Evolutionary conservation across 2,797 vertebrate genomes (phyloP).

Genomic region (Megaceryle alcyon): DNA sequence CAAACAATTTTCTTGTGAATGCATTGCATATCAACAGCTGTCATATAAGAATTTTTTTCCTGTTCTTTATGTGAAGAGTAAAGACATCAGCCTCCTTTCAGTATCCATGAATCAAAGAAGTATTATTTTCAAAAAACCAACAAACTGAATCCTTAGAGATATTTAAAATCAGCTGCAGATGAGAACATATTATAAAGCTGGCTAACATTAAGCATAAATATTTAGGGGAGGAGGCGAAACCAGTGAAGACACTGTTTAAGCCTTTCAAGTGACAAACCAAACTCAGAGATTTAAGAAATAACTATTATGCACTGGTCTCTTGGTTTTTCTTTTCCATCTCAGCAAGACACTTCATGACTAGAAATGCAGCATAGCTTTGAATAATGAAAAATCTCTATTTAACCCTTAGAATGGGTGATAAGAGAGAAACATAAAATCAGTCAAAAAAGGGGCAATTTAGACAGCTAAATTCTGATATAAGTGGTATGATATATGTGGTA

Average conservation of each 20-base stretch:
- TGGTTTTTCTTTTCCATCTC: background rate
- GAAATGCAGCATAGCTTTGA: background rate
- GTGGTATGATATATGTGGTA: background rate
- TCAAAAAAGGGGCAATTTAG: background rate
- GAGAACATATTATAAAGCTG: background rate
- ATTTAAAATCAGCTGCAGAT: background rate
- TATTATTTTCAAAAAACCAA: background rate
- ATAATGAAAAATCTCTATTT: background rate
- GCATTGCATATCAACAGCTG: background rate
- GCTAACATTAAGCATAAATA: background rate
- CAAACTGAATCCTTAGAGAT: background rate
- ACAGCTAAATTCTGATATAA: background rate
- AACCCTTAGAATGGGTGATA: background rate
- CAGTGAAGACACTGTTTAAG: background rate
- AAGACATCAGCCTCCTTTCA: background rate
- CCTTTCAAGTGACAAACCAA: background rate
- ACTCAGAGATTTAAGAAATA: background rate
- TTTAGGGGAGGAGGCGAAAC: background rate
- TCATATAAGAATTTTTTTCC: background rate
- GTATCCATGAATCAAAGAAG: background rate
- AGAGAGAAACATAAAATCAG: background rate
- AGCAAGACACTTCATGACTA: background rate
- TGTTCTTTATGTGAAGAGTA: background rate
- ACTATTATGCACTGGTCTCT: background rate
- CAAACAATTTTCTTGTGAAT: background rate